Evolutionary conservation across 1,140 invertebrate genomes (phyloP).

Genomic region (Drosophila kurseongensis): DNA sequence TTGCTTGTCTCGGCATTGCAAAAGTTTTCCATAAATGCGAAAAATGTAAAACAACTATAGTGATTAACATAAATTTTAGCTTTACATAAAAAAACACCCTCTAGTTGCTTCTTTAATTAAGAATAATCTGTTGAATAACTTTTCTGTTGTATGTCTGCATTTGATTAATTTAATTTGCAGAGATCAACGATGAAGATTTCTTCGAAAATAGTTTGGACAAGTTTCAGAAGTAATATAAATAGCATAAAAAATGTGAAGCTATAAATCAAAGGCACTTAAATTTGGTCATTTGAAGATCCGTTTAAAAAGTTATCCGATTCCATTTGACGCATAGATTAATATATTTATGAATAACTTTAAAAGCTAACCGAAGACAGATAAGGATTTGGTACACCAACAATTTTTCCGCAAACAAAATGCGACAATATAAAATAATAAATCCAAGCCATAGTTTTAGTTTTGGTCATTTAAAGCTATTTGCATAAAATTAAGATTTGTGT

Average conservation of each 20-base stretch:
- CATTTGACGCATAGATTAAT: slow-evolving; percentile 2
- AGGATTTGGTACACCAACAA: not conserved
- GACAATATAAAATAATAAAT: slow-evolving; percentile 19
- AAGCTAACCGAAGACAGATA: not conserved
- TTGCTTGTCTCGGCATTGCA: slow-evolving; percentile 28
- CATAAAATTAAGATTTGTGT: slow-evolving; percentile 47
- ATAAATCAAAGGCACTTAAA: not conserved
- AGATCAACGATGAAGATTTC: slow-evolving; percentile 3
- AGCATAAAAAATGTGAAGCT: not conserved
- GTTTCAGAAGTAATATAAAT: slow-evolving; percentile 4
- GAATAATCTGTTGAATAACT: slow-evolving; percentile 37
- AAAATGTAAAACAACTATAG: slow-evolving; percentile 26
- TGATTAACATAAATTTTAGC: slow-evolving; percentile 3
- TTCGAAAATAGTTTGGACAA: not conserved
- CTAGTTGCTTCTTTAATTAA: slow-evolving; percentile 38
- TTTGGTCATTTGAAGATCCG: not conserved
- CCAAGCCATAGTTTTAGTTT: not conserved
- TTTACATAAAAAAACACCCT: not conserved
- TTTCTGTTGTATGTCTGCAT: slow-evolving; percentile 1
- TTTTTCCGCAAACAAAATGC: slow-evolving; percentile 9
- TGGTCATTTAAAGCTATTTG: slow-evolving; percentile 21
- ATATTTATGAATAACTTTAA: no score
- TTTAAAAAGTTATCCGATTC: not conserved
- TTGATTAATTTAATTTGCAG: slow-evolving; percentile 26
- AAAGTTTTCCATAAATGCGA: slow-evolving; percentile 45